These are phyloP conservation scores for Stigmatopora argus DNA, from an alignment of 2,113 vertebrate species.

Conservation along the genomic window DNA sequence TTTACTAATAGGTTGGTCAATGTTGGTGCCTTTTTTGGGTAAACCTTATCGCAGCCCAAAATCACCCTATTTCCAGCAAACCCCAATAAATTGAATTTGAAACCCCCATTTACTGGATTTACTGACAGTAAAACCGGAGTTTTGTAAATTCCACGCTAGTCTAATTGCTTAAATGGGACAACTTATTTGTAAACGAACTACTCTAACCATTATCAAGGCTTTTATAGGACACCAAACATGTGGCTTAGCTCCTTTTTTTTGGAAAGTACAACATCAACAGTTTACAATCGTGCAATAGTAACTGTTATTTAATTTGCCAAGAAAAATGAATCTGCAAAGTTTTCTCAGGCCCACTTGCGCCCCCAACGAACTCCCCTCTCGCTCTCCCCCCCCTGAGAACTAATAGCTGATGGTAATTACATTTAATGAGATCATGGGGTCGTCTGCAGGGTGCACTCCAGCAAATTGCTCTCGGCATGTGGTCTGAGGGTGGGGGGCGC, in stretches of 20 bases:
- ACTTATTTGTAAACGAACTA: too few species aligned
- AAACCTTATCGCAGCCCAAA: too few species aligned
- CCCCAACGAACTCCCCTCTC: neutral
- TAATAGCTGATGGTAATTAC: constrained; percentile 68
- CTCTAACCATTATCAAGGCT: too few species aligned
- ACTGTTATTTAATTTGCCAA: neutral
- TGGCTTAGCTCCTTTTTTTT: neutral
- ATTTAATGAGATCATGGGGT: constrained; percentile 69
- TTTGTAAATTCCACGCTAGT: too few species aligned
- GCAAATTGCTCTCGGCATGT: constrained; percentile 69
- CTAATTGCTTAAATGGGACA: too few species aligned
- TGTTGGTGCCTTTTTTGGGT: too few species aligned
- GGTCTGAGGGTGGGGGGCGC: constrained; percentile 41
- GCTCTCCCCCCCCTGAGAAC: constrained; percentile 15
- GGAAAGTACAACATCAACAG: neutral
- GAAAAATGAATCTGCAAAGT: constrained; percentile 8
- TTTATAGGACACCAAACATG: too few species aligned
- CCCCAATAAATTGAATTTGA: too few species aligned
- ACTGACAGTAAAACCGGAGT: too few species aligned
- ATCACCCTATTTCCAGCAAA: too few species aligned
- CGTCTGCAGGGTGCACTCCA: constrained; percentile 57
- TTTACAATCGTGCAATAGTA: neutral
- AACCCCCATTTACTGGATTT: too few species aligned
- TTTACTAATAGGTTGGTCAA: too few species aligned
- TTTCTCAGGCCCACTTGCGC: constrained; percentile 14